Percentiles rank a stretch among this genome's conserved stretches.
Evolutionary conservation across 2,113 vertebrate genomes (phyloP).

Genomic region (Cavia porcellus): DNA sequence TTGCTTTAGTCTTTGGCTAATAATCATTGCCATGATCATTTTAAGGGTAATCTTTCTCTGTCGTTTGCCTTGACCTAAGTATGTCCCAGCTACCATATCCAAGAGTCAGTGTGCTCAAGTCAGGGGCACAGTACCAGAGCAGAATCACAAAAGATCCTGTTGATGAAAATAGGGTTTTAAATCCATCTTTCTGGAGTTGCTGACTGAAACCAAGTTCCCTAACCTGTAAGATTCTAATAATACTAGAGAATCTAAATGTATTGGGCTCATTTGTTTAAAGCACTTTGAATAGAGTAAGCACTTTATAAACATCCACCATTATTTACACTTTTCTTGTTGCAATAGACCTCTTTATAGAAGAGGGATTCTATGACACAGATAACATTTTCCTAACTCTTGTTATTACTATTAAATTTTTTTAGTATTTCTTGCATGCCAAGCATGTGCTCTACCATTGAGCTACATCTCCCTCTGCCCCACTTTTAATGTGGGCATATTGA

Average conservation of each 20-base stretch:
- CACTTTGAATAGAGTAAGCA: neutral
- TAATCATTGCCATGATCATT: neutral
- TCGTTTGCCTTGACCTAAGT: neutral
- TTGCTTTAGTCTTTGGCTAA: neutral
- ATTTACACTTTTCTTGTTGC: neutral
- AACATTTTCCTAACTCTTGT: neutral
- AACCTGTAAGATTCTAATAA: neutral
- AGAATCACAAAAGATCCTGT: neutral
- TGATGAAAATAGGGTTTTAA: neutral
- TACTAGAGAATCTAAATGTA: conserved; percentile 17
- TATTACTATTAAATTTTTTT: neutral
- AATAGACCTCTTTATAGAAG: conserved; percentile 13
- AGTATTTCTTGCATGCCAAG: neutral
- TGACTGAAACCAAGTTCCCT: neutral
- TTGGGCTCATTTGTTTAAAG: neutral
- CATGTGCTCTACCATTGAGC: neutral
- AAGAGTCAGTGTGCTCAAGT: neutral
- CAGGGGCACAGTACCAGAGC: neutral
- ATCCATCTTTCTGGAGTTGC: conserved; percentile 32
- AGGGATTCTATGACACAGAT: neutral
- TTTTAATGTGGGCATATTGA: neutral
- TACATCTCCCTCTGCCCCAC: neutral
- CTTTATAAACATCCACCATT: neutral
- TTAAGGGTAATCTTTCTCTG: neutral
- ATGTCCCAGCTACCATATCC: neutral